Conservation (phyloP, 2,888 invertebrate genomes). For the Phortica magna region DNA sequence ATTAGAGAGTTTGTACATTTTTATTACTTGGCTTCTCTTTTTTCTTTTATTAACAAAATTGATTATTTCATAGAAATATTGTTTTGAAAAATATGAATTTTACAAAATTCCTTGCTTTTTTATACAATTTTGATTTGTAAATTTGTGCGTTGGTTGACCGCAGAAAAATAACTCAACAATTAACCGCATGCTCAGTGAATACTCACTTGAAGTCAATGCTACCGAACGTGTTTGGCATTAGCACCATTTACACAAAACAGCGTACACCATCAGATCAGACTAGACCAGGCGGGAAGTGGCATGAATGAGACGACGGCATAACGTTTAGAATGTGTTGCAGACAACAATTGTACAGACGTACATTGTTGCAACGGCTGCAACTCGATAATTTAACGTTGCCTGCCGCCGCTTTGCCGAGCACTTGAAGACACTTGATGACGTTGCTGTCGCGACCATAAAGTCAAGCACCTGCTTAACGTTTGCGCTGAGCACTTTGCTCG, state of each 20-base stretch:
- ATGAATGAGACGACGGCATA: neutral
- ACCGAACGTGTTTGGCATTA: conserved; percentile 52
- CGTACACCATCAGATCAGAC: conserved; percentile 32
- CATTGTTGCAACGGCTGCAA: conserved; percentile 9
- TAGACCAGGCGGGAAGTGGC: neutral
- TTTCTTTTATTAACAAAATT: too few relatives aligned
- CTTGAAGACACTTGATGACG: conserved; percentile 16
- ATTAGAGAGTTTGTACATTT: too few relatives aligned
- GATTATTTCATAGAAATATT: too few relatives aligned
- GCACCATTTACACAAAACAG: conserved; percentile 63
- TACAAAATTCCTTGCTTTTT: too few relatives aligned
- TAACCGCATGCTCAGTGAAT: neutral
- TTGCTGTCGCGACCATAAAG: conserved; percentile 20
- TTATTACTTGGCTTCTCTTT: too few relatives aligned
- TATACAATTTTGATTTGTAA: too few relatives aligned
- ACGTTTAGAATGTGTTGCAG: neutral
- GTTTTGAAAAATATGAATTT: too few relatives aligned
- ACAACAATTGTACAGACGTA: neutral
- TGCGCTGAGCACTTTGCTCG: neutral
- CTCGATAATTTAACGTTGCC: conserved; percentile 14
- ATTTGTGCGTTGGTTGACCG: too few relatives aligned
- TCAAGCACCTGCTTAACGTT: conserved; percentile 51
- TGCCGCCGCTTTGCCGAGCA: neutral
- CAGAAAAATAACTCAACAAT: conserved; percentile 31
- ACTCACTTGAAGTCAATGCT: neutral